Percentiles rank a stretch among this genome's conserved stretches.
These are phyloP conservation scores for Platichthys stellatus DNA, from an alignment of 2,113 vertebrate species.

Conservation along the genomic window DNA sequence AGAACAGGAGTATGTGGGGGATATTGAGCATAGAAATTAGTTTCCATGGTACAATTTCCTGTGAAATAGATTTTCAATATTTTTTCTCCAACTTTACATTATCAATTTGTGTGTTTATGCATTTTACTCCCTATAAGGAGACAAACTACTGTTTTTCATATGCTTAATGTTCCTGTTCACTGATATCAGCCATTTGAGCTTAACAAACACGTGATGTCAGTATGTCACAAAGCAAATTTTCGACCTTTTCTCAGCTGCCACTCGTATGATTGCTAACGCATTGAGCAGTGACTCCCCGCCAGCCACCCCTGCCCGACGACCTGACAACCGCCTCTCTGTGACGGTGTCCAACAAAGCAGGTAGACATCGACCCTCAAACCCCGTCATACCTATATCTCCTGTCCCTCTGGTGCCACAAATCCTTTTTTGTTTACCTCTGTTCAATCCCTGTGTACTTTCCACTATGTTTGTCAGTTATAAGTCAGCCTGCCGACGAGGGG, in stretches of 20 bases:
- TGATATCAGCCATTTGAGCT: not conserved
- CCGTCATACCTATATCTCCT: not conserved
- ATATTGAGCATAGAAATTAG: not conserved
- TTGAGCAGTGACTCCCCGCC: constrained; percentile 90
- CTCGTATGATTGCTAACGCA: constrained; percentile 94
- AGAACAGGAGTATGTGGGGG: not conserved
- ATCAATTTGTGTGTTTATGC: too few species aligned
- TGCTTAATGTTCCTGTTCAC: not conserved
- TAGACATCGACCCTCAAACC: constrained; percentile 50
- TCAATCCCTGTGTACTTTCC: constrained; percentile 4
- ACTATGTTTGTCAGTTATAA: constrained; percentile 68
- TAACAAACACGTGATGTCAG: not conserved
- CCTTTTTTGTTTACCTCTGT: not conserved
- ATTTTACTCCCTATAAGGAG: not conserved
- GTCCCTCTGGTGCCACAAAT: not conserved
- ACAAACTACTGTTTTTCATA: not conserved
- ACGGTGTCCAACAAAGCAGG: constrained; percentile 93
- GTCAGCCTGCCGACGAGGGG: constrained; percentile 76
- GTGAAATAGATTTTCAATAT: not conserved
- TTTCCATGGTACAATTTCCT: not conserved
- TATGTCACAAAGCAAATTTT: not conserved
- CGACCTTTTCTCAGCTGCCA: constrained; percentile 83
- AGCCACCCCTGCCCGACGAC: constrained; percentile 80
- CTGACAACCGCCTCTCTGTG: constrained; percentile 89
- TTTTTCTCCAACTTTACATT: not conserved